phyloP scores from a whole-genome alignment of 92 coral and sea anemone species.

The Epizoanthus fatuus region DNA sequence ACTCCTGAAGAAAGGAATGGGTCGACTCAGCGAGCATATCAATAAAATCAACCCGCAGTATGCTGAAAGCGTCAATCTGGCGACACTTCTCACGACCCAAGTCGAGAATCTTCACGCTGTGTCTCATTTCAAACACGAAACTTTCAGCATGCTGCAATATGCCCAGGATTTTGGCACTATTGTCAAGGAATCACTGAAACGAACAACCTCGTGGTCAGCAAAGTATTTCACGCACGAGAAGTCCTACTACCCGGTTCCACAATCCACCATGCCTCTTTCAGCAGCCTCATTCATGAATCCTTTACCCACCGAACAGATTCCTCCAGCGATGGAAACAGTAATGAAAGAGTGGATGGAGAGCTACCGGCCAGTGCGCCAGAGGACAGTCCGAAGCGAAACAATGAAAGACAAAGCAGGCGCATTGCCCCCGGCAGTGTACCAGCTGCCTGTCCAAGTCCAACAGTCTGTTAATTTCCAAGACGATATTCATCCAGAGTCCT shows the following conservation, averaged over 20 bases:
- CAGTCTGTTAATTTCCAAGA: background rate
- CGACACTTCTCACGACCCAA: background rate
- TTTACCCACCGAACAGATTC: background rate
- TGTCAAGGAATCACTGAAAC: background rate
- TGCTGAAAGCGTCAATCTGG: background rate
- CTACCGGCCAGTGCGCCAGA: constrained; percentile 9
- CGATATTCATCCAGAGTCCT: background rate
- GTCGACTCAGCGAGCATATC: background rate
- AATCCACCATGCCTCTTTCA: background rate
- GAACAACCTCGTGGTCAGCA: background rate
- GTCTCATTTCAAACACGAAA: background rate
- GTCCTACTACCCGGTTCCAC: background rate
- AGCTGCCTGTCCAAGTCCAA: background rate
- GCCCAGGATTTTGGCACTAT: constrained; percentile 7
- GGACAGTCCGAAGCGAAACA: constrained; percentile 3
- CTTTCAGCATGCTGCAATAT: background rate
- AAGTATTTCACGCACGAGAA: background rate
- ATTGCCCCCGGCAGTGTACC: constrained; percentile 9
- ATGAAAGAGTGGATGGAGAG: background rate
- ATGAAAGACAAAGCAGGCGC: background rate
- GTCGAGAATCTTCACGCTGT: constrained; percentile 6
- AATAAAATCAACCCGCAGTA: background rate
- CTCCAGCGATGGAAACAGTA: background rate
- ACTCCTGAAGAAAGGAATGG: background rate
- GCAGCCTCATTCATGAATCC: background rate